These are phyloP conservation scores for Cerceris ruficornis DNA, from an alignment of 2,888 invertebrate genomes.

Conservation along the genomic window DNA sequence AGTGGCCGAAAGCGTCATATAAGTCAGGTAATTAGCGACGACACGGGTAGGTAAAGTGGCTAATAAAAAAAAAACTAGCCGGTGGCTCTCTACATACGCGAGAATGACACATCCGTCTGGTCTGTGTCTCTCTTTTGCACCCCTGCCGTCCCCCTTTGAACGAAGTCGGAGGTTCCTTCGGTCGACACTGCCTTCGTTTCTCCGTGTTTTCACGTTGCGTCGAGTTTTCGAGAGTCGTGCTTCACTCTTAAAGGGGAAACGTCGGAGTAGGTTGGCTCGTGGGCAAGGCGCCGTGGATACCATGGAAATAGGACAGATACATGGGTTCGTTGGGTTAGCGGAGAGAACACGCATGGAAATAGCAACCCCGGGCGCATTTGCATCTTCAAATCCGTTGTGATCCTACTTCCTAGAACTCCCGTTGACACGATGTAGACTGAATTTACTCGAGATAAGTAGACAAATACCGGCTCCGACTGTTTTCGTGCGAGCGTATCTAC, in stretches of 20 bases:
- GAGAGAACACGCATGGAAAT: constrained; percentile 46
- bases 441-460: constrained; percentile 67
- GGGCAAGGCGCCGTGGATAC: neutral
- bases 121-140: constrained; percentile 8
- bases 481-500: constrained; percentile 40
- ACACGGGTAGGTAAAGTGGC: constrained; percentile 39
- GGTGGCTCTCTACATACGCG: constrained; percentile 35
- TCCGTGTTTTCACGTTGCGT: constrained; percentile 43
- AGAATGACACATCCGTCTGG: constrained; percentile 52
- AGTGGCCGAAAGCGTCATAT: constrained; percentile 11
- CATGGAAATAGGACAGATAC: constrained; percentile 21
- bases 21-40: constrained; percentile 53
- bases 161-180: neutral
- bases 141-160: neutral
- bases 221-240: constrained; percentile 40
- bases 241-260: constrained; percentile 61
- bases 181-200: constrained; percentile 2
- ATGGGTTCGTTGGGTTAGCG: constrained; percentile 15
- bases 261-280: neutral
- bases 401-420: constrained; percentile 49
- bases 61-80: constrained; percentile 53
- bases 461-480: constrained; percentile 58
- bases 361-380: constrained; percentile 53
- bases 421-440: constrained; percentile 65
- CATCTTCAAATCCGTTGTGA: constrained; percentile 67